Evolutionary conservation across 2,797 vertebrate genomes (phyloP).

Genomic region (Salarias fasciatus): DNA sequence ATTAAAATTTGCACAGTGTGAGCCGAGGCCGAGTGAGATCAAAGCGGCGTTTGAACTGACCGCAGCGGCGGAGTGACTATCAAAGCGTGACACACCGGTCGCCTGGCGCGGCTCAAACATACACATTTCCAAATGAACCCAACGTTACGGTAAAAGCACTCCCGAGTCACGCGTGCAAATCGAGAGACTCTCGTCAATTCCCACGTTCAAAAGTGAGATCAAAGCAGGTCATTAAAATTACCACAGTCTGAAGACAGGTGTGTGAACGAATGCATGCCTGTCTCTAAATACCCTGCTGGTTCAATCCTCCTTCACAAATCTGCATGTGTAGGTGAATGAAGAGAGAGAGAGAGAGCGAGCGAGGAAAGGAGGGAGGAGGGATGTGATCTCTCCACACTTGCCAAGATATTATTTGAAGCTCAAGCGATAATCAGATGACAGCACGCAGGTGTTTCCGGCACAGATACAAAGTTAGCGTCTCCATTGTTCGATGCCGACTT

Average conservation of each 20-base stretch:
- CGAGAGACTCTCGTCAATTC: slow-evolving; percentile 8
- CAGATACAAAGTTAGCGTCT: slow-evolving; percentile 46
- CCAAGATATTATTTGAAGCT: slow-evolving; percentile 33
- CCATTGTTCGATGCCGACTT: slow-evolving; percentile 44
- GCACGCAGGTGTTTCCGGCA: slow-evolving; percentile 47
- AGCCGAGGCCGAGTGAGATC: background rate
- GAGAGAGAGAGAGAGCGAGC: slow-evolving; percentile 11
- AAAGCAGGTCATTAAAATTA: slow-evolving; percentile 37
- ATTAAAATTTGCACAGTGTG: slow-evolving; percentile 41
- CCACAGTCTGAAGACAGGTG: slow-evolving; percentile 30
- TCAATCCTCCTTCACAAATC: slow-evolving; percentile 46
- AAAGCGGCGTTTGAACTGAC: no score
- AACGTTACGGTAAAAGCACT: slow-evolving; percentile 10
- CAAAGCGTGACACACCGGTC: background rate
- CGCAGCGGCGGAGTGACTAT: slow-evolving; percentile 8
- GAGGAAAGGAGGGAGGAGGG: background rate
- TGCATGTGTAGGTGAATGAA: slow-evolving; percentile 34
- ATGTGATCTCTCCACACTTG: slow-evolving; percentile 3
- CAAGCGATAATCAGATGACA: slow-evolving; percentile 42
- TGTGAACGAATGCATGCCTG: slow-evolving; percentile 34
- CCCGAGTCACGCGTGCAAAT: slow-evolving; percentile 3
- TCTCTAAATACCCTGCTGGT: slow-evolving; percentile 36
- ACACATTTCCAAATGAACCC: background rate
- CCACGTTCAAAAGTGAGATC: slow-evolving; percentile 27
- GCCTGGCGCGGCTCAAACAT: no score